Evolutionary conservation across 2,113 vertebrate species (phyloP).

Genomic region (Mirza zaza): DNA sequence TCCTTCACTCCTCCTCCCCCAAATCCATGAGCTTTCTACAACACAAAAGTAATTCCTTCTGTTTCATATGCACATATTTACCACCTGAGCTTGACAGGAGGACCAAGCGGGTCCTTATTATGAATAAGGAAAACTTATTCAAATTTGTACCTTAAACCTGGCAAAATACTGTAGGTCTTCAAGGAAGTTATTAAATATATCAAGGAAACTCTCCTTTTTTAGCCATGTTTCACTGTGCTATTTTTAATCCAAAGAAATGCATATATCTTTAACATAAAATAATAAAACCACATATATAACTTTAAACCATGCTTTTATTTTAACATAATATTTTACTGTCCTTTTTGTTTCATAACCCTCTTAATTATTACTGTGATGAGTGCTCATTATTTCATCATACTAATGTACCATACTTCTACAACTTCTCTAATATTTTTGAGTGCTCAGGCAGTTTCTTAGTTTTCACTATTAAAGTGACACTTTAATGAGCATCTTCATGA

Average conservation of each 20-base stretch:
- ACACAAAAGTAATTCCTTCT: not conserved
- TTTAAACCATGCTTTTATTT: conserved; percentile 12
- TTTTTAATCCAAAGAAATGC: not conserved
- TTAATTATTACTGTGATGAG: conserved; percentile 26
- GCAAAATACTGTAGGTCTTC: not conserved
- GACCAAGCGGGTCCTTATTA: not conserved
- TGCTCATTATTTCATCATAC: conserved; percentile 37
- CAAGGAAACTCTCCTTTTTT: not conserved
- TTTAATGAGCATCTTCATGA: conserved; percentile 22
- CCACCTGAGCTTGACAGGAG: not conserved
- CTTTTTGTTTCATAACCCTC: conserved; percentile 3
- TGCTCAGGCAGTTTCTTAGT: not conserved
- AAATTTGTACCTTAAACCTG: not conserved
- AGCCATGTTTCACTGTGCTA: not conserved
- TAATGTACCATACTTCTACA: not conserved
- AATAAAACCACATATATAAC: not conserved
- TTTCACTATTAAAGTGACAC: conserved; percentile 40
- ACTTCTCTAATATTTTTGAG: not conserved
- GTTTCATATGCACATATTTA: not conserved
- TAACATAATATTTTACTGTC: not conserved
- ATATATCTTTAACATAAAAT: not conserved
- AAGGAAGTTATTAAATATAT: not conserved
- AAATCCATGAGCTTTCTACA: not conserved
- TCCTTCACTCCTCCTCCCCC: not conserved
- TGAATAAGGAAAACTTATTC: not conserved